Percentiles rank a stretch among this genome's conserved stretches.
These are phyloP conservation scores for Colistium nudipinnis DNA, from an alignment of 2,113 vertebrate genomes.

Conservation along the genomic window DNA sequence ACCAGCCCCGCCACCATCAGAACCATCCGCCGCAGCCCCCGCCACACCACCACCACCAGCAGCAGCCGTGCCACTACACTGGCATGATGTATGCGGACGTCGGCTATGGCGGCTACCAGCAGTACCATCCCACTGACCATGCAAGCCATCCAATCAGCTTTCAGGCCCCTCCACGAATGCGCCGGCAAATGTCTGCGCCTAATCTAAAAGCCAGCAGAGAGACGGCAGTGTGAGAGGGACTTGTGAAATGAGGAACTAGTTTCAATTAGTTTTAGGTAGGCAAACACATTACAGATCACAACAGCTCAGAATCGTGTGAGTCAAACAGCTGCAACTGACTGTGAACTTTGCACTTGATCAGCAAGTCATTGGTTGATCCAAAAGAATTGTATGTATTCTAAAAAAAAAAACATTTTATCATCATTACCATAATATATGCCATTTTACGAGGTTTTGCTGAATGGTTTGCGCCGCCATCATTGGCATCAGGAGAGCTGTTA, in stretches of 20 bases:
- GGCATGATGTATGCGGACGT: slow-evolving; percentile 64
- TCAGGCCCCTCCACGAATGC: slow-evolving; percentile 91
- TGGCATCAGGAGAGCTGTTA: slow-evolving; percentile 55
- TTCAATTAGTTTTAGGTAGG: slow-evolving; percentile 58
- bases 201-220: slow-evolving; percentile 95
- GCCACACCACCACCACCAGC: slow-evolving; percentile 65
- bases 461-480: slow-evolving; percentile 45
- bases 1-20: slow-evolving; percentile 83
- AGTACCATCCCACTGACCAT: slow-evolving; percentile 79
- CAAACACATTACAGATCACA: slow-evolving; percentile 79
- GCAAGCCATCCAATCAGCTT: slow-evolving; percentile 81
- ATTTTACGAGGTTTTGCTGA: slow-evolving; percentile 55
- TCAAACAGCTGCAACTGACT: slow-evolving; percentile 54
- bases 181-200: slow-evolving; percentile 93
- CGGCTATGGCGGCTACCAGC: slow-evolving; percentile 68
- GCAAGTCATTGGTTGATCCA: slow-evolving; percentile 73
- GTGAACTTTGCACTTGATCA: slow-evolving; percentile 70
- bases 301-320: slow-evolving; percentile 62
- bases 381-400: slow-evolving; percentile 64
- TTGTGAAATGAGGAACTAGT: slow-evolving; percentile 45
- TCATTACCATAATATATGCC: slow-evolving; percentile 39
- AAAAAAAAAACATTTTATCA: slow-evolving; percentile 62
- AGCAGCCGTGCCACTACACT: slow-evolving; percentile 76
- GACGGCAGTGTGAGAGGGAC: slow-evolving; percentile 87
- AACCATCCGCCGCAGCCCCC: slow-evolving; percentile 76